Percentiles rank a stretch among this genome's conserved stretches.
Conservation (phyloP, 2,797 vertebrate genomes). For the Channallabes apus region DNA sequence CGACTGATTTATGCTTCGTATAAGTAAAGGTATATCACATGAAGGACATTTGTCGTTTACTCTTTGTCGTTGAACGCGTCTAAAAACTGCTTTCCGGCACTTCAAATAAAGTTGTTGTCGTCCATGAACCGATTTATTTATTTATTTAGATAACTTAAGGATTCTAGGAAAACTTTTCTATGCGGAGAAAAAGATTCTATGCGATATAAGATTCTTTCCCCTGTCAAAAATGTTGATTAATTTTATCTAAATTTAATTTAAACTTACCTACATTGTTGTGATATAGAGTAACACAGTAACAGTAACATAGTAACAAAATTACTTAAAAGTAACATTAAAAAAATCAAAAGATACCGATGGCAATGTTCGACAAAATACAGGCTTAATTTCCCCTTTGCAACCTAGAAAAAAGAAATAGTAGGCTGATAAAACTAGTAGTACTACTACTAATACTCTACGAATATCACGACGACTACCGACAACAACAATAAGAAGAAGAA, state of each 20-base stretch:
- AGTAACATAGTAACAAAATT: no score
- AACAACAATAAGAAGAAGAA: not conserved
- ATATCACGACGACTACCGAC: not conserved
- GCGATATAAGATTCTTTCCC: no score
- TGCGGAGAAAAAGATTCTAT: no score
- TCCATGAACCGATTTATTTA: not conserved
- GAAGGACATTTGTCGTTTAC: not conserved
- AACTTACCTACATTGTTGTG: not conserved
- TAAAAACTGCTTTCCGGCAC: not conserved
- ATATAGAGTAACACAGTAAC: not conserved
- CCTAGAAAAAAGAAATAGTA: not conserved
- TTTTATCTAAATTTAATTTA: not conserved
- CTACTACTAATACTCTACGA: not conserved
- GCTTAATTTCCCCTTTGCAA: not conserved
- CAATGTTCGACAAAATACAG: not conserved
- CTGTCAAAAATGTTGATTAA: not conserved
- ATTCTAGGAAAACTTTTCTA: no score
- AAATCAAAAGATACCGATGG: not conserved
- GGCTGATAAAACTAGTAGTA: not conserved
- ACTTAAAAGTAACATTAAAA: not conserved
- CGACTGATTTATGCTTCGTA: not conserved
- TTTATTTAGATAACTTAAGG: no score
- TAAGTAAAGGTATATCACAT: not conserved
- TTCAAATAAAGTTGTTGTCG: not conserved
- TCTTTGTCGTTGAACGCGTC: not conserved